phyloP scores from a whole-genome alignment of 2,113 vertebrate genomes.

The Mystacornis crossleyi region DNA sequence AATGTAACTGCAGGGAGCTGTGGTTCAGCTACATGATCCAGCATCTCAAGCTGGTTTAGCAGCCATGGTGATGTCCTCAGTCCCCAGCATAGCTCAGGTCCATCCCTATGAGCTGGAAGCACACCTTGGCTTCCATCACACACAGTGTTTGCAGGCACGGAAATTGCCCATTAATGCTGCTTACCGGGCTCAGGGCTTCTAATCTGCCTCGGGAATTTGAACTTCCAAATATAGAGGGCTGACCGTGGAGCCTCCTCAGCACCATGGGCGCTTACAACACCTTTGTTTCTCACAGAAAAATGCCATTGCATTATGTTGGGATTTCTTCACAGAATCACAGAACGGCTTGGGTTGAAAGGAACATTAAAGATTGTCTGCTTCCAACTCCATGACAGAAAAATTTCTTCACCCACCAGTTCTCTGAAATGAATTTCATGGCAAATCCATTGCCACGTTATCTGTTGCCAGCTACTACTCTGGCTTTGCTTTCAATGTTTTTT shows the following conservation, averaged over 20 bases:
- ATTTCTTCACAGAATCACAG: not conserved
- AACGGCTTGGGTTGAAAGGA: not conserved
- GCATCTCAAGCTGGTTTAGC: not conserved
- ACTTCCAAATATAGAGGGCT: not conserved
- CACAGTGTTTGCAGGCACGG: not conserved
- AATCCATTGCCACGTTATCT: not conserved
- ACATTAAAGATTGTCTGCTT: not conserved
- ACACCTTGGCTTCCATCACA: not conserved
- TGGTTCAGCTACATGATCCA: not conserved
- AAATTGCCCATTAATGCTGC: not conserved
- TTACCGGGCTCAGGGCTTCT: not conserved
- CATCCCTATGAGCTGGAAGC: not conserved
- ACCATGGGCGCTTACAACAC: not conserved
- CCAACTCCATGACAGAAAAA: not conserved
- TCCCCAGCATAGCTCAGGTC: accelerated
- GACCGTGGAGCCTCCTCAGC: not conserved
- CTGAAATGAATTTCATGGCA: not conserved
- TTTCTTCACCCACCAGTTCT: not conserved
- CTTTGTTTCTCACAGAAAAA: not conserved
- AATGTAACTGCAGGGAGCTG: not conserved
- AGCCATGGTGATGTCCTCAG: not conserved
- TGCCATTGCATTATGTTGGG: not conserved
- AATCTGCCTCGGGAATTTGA: slow-evolving; percentile 1
- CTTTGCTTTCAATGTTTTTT: not conserved
- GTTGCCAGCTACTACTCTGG: not conserved